Evolutionary conservation across 2,888 invertebrate genomes (phyloP), one percentile per base, ranked within the genome.

Genomic region (Philereme vetulata): DNA sequence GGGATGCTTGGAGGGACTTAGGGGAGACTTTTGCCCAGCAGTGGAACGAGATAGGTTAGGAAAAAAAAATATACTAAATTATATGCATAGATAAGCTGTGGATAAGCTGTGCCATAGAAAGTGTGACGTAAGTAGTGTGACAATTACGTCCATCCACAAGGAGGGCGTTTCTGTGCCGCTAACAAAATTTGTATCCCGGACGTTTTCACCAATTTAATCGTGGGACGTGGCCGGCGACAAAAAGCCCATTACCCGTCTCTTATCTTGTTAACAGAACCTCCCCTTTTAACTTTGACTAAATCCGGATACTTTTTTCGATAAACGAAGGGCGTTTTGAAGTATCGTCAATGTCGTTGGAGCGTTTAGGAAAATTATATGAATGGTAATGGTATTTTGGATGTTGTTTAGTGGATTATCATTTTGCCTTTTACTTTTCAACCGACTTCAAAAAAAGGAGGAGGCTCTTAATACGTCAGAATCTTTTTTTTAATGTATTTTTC

Each of bases 231-330:
- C 75, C 71, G 74, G 75, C 81, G 76, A 82, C 84, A 86, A 86
- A 88, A 85, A 84, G 80, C 71, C 85, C 81, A 88, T 88, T 88
- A 88, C 81, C 77, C 66, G 72, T 71, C 81, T 79, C 81, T 85
- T 87, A 90, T 88, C 87, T 85, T 82, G 85, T 85, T 88, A 85
- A 79, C 78, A 80, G 73, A 71, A 71, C 73, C 74, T 81, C 80
- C 80, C 80, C 84, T 84, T 86, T 88, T 83, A 86, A 88, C 84
- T 86, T 85, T 80, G 75, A 74, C 76, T 77, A 80, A 82, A 83
- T 78, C 78, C 75, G 64, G 72, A 74, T 66, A 72, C 70, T 81
- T 77, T 77, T 81, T 81, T 77, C 54, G 80, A 81, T 79, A 80
- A 81, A 82, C 79, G 75, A 76, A 68, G 51, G 62, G 66, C 71